These are phyloP conservation scores for Vultur gryphus DNA, from an alignment of 2,797 vertebrate genomes.

Conservation along the genomic window DNA sequence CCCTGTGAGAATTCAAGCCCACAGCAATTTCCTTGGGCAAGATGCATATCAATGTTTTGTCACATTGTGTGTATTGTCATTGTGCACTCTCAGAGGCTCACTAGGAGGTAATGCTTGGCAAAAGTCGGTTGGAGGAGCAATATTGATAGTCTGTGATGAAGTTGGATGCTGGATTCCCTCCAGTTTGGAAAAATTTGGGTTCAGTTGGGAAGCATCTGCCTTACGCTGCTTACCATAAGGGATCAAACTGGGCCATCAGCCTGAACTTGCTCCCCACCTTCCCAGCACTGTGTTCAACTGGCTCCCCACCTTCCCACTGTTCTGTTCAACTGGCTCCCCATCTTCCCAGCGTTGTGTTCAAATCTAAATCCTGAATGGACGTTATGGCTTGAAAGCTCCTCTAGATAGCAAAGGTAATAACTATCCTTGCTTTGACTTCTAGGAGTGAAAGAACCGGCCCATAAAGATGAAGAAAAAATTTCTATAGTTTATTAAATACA, in stretches of 20 bases:
- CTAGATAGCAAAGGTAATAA: neutral
- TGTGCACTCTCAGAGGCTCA: neutral
- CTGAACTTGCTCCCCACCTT: neutral
- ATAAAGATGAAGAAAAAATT: neutral
- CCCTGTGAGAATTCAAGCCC: neutral
- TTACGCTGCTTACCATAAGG: neutral
- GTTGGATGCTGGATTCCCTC: neutral
- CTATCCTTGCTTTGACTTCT: neutral
- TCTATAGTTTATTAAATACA: neutral
- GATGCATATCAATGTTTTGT: neutral
- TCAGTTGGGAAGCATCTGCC: neutral
- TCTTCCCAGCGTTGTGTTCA: neutral
- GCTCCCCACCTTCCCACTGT: too few species aligned
- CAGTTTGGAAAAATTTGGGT: neutral
- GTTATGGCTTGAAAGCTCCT: neutral
- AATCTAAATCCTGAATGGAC: neutral
- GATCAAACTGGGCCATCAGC: neutral
- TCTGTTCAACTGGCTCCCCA: neutral
- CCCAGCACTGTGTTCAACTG: neutral
- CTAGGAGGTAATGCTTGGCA: neutral
- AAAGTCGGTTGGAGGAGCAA: neutral
- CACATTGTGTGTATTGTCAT: accelerated
- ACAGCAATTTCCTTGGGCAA: neutral
- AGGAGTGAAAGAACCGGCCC: neutral
- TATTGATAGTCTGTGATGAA: neutral